Percentiles rank a stretch among this genome's conserved stretches.
Conservation (phyloP, 2,113 vertebrate species). For the Prionailurus bengalensis region DNA sequence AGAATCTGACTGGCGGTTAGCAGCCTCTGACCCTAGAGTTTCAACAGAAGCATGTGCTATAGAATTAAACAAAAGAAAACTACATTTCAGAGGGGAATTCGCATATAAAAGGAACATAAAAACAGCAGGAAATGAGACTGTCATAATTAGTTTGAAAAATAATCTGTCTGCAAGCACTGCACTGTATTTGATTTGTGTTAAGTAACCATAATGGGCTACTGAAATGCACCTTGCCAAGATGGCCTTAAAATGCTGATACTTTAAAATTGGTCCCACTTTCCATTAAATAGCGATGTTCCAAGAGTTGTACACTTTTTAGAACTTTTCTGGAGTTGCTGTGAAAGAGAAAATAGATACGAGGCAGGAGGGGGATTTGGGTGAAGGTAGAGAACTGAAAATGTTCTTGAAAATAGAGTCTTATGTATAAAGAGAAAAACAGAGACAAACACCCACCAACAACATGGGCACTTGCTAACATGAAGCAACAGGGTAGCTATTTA, state of each 20-base stretch:
- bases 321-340: slow-evolving; percentile 72
- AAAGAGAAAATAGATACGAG: slow-evolving; percentile 70
- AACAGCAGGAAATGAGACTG: slow-evolving; percentile 80
- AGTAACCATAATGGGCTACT: slow-evolving; percentile 74
- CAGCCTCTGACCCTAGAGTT: slow-evolving; percentile 73
- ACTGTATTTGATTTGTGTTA: slow-evolving; percentile 79
- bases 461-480: slow-evolving; percentile 62
- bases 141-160: slow-evolving; percentile 82
- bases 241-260: slow-evolving; percentile 68
- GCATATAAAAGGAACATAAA: slow-evolving; percentile 72
- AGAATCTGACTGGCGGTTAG: slow-evolving; percentile 64
- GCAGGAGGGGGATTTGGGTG: not conserved
- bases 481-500: slow-evolving; percentile 64
- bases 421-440: slow-evolving; percentile 66
- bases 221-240: slow-evolving; percentile 60
- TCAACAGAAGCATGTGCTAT: slow-evolving; percentile 74
- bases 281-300: slow-evolving; percentile 63
- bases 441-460: slow-evolving; percentile 68
- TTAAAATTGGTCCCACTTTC: slow-evolving; percentile 59
- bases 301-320: slow-evolving; percentile 66
- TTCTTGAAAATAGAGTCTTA: slow-evolving; percentile 73
- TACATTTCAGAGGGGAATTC: slow-evolving; percentile 68
- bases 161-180: slow-evolving; percentile 76
- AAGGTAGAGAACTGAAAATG: slow-evolving; percentile 55
- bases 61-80: slow-evolving; percentile 84